These are phyloP conservation scores for Piliocolobus tephrosceles DNA, from an alignment of 2,113 vertebrate species.

Conservation along the genomic window DNA sequence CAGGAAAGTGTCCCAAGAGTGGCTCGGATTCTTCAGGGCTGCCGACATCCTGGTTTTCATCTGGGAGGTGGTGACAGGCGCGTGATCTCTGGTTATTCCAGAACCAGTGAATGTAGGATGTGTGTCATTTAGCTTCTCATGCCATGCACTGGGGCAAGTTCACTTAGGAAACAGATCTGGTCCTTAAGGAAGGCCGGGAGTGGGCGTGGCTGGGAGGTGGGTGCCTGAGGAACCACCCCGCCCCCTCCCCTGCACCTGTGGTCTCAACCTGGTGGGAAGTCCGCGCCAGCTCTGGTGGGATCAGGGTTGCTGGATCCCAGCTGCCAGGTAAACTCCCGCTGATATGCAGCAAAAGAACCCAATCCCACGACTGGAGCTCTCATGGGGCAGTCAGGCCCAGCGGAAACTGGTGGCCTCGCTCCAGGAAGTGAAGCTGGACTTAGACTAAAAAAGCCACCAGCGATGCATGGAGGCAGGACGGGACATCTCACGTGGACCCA, in stretches of 20 bases:
- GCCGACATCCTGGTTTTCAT: too few relatives aligned
- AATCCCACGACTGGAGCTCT: too few relatives aligned
- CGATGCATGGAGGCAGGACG: too few relatives aligned
- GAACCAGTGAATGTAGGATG: background rate
- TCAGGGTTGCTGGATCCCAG: background rate
- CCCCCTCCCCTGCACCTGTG: background rate
- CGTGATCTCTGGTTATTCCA: background rate
- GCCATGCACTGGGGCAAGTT: background rate
- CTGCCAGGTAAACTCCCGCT: background rate
- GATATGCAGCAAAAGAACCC: background rate
- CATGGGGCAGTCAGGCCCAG: background rate
- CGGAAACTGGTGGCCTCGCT: background rate
- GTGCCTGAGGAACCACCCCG: background rate
- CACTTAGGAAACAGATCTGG: background rate
- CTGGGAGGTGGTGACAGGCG: background rate
- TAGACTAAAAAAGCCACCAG: fast-evolving
- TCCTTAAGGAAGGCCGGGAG: background rate
- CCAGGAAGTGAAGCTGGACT: background rate
- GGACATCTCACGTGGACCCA: too few relatives aligned
- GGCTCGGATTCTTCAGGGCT: background rate
- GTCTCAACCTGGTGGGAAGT: background rate
- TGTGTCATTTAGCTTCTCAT: background rate
- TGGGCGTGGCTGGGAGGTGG: background rate
- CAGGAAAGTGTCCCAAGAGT: fast-evolving
- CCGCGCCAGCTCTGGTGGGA: fast-evolving